A percentile compares a stretch with the other conserved stretches of the same genome.
phyloP scores from a whole-genome alignment of 2,797 vertebrate species.

The Chelonia mydas region DNA sequence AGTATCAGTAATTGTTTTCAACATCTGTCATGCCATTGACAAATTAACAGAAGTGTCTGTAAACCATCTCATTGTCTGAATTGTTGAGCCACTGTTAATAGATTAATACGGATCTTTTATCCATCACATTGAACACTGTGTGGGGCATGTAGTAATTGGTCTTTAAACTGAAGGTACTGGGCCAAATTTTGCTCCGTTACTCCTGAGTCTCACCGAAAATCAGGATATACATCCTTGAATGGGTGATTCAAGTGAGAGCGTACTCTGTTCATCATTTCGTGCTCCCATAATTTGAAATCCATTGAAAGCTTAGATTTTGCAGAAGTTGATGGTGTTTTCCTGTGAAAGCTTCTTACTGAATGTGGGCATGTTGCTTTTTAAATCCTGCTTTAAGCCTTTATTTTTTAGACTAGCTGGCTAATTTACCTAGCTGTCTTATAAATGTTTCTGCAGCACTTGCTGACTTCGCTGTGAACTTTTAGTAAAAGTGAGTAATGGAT shows the following conservation, averaged over 20 bases:
- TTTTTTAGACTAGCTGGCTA: background rate
- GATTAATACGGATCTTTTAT: background rate
- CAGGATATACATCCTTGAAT: background rate
- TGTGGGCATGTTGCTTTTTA: background rate
- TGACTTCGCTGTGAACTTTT: background rate
- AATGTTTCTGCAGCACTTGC: background rate
- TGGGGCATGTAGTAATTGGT: accelerated
- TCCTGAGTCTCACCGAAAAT: background rate
- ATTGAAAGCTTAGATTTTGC: background rate
- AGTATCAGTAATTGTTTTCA: background rate
- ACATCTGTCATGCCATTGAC: background rate
- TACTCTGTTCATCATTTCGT: background rate
- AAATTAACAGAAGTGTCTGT: accelerated
- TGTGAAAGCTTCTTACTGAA: background rate
- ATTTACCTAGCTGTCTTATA: background rate
- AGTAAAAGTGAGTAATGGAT: background rate
- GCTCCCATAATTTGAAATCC: background rate
- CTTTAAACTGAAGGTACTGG: background rate
- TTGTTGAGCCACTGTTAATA: background rate
- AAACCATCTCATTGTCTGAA: background rate
- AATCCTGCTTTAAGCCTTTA: background rate
- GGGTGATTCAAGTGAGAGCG: background rate
- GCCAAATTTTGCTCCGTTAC: background rate
- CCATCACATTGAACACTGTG: accelerated
- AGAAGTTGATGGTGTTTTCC: background rate